Conservation (phyloP, 2,797 vertebrate genomes). For the Propithecus perrieri region DNA sequence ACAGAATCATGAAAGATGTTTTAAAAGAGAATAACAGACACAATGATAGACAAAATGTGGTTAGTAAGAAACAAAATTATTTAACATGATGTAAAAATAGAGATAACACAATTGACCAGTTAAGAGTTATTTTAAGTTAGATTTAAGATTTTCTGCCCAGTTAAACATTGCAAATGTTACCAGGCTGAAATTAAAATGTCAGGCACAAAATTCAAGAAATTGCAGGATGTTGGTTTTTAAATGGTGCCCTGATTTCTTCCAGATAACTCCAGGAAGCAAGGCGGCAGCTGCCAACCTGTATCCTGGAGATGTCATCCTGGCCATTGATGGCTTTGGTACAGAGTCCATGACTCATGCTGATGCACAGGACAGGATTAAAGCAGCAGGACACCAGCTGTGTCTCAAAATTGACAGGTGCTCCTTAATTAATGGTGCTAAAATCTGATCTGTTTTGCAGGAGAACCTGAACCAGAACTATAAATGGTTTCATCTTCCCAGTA, state of each 20-base stretch:
- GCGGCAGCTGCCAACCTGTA: slow-evolving; percentile 92
- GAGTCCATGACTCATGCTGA: slow-evolving; percentile 95
- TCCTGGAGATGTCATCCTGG: slow-evolving; percentile 94
- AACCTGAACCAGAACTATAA: neutral
- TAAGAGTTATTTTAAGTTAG: neutral
- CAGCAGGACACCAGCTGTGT: slow-evolving; percentile 88
- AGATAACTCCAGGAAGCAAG: slow-evolving; percentile 97
- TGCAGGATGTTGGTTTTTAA: neutral
- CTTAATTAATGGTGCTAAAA: slow-evolving; percentile 5
- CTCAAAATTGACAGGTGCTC: slow-evolving; percentile 95
- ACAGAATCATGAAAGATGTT: neutral
- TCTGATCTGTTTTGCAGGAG: slow-evolving; percentile 41
- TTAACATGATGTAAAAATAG: neutral
- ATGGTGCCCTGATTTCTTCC: slow-evolving; percentile 71
- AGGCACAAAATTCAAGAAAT: neutral
- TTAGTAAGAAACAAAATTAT: slow-evolving; percentile 7
- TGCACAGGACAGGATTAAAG: slow-evolving; percentile 97
- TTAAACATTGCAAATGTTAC: neutral
- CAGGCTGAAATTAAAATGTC: neutral
- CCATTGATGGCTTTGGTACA: slow-evolving; percentile 94
- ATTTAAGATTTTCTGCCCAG: neutral
- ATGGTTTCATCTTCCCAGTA: neutral
- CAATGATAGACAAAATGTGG: neutral
- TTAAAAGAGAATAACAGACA: neutral
- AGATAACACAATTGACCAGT: neutral